These are phyloP conservation scores for Belgica antarctica DNA, from an alignment of 2,888 invertebrate species.

Conservation along the genomic window DNA sequence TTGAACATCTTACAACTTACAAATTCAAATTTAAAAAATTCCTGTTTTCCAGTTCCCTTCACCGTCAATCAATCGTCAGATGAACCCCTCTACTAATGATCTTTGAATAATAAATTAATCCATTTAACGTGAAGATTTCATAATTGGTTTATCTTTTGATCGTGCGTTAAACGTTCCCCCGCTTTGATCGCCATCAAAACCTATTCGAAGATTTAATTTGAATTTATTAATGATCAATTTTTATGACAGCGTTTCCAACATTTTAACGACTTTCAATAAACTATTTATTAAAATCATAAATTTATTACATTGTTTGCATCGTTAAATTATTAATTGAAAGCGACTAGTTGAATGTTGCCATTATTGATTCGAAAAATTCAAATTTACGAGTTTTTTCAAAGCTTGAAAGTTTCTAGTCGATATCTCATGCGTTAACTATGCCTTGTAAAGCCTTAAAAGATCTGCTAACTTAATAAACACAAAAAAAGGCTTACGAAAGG, in stretches of 20 bases:
- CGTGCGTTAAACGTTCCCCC: not conserved
- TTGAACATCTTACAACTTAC: no score
- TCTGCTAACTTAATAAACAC: no score
- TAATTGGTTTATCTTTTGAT: conserved; percentile 25
- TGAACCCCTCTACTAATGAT: conserved; percentile 25
- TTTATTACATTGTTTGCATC: conserved; percentile 39
- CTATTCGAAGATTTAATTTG: conserved; percentile 25
- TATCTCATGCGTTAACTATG: no score
- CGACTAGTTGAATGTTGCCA: no score
- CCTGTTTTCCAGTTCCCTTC: no score
- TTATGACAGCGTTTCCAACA: conserved; percentile 4
- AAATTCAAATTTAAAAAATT: no score
- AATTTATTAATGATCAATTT: conserved; percentile 40
- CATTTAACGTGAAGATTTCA: conserved; percentile 14
- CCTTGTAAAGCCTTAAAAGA: no score
- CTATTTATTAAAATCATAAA: conserved; percentile 42
- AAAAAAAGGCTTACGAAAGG: no score
- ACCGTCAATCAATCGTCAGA: not conserved
- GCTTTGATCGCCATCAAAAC: not conserved
- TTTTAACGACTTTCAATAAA: conserved; percentile 24
- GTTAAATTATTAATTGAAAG: conserved; percentile 24
- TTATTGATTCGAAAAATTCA: not conserved
- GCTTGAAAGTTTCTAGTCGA: no score
- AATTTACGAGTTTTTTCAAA: no score
- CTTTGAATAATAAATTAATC: conserved; percentile 23